Evolutionary conservation across 1,140 invertebrate species (phyloP), one percentile per base, ranked within the genome.

Genomic region (Dendroctonus valens): DNA sequence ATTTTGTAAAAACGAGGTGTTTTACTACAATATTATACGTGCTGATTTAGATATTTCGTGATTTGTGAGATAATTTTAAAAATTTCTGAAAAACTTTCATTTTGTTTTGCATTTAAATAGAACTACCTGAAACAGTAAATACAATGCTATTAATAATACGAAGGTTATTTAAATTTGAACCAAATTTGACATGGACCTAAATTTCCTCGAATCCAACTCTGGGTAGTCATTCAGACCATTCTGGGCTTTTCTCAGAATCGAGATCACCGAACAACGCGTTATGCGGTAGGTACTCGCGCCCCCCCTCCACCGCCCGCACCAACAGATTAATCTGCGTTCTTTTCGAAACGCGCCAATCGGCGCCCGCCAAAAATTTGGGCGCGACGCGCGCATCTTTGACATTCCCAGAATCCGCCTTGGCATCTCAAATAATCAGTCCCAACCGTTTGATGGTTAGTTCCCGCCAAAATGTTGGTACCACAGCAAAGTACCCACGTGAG

Each of bases 401-500:
- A 12, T 61, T 61, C 50, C 40, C 11, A 53, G 42, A 63, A 54
- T 38, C 51, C 61, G 61, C 51, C 61, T 54, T 9, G 58, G 44
- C 8, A 46, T 26, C 26, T 11, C 1, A 46, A 46, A 12, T 1
- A 46, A 46, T 9, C 7, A 38, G 41, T 44, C 44, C 7, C 57
- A 12, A 26, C 9, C 41, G 14, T 12, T 12, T 12, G 40, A 53
- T n/a, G 11, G 15, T 62, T 44, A 50, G 59, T 69, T 69, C 67
- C 67, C 67, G 67, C 67, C 67, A 69, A 69, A 68, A 68, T 68
- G 59, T 42, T 61, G 58, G 64, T 65, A 59, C 55, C 15, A 14
- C 15, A 9, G 15, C 7, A 54, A 15, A 37, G 48, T 11, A 60
- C 58, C 26, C 55, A 58, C 53, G 63, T 65, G 54, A 38, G 15